A percentile compares a stretch with the other conserved stretches of the same genome.
Evolutionary conservation across 2,797 vertebrate species (phyloP).

Genomic region (Helarctos malayanus): DNA sequence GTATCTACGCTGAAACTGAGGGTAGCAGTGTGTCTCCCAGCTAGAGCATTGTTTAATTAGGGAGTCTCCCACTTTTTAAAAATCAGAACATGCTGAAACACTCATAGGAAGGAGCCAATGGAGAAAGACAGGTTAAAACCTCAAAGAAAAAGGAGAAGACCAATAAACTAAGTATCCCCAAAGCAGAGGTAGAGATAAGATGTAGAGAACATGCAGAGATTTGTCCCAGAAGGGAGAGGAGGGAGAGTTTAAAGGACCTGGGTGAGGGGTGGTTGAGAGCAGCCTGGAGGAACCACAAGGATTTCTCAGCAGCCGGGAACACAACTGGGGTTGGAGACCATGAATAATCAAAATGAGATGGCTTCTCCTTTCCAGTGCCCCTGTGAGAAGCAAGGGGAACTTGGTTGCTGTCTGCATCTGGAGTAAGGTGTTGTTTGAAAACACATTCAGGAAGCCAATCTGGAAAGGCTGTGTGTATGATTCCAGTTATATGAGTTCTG

Average conservation of each 20-base stretch:
- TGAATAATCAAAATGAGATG: not conserved
- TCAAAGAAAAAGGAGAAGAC: not conserved
- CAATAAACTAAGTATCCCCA: not conserved
- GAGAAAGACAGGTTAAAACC: not conserved
- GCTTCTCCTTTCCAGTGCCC: not conserved
- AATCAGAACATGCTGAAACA: not conserved
- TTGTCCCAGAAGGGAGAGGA: not conserved
- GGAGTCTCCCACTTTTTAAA: not conserved
- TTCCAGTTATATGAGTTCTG: not conserved
- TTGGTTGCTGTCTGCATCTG: not conserved
- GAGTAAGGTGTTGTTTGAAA: not conserved
- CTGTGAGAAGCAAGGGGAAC: not conserved
- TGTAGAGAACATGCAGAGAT: not conserved
- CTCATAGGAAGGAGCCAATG: not conserved
- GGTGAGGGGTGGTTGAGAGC: not conserved
- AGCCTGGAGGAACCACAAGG: not conserved
- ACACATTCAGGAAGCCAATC: not conserved
- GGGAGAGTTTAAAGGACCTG: not conserved
- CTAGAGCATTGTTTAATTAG: not conserved
- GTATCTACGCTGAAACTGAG: not conserved
- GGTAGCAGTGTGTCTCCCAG: not conserved
- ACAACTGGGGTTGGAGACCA: too few species aligned
- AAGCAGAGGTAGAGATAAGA: not conserved
- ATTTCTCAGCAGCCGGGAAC: not conserved
- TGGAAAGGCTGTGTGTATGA: not conserved